Evolutionary conservation across 2,113 vertebrate species (phyloP).

Genomic region (Gobio gobio): DNA sequence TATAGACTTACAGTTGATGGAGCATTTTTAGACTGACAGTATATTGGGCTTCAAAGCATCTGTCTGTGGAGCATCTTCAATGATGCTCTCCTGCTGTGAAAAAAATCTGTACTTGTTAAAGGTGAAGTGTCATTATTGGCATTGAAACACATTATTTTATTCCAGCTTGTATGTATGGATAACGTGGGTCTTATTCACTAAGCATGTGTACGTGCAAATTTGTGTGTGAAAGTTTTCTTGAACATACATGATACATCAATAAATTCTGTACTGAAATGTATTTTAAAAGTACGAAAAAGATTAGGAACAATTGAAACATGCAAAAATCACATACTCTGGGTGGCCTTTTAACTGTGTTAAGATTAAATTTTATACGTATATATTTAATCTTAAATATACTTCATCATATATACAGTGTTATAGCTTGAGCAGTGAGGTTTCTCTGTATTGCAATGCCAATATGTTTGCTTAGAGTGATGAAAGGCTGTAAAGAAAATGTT

Average conservation of each 20-base stretch:
- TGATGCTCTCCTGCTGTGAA: constrained; percentile 1
- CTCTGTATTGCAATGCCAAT: not conserved
- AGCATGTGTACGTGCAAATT: not conserved
- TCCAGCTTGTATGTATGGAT: not conserved
- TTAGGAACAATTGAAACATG: not conserved
- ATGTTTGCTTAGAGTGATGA: not conserved
- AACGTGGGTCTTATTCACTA: not conserved
- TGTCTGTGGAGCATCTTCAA: not conserved
- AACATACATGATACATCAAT: not conserved
- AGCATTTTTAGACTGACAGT: not conserved
- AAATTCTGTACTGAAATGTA: not conserved
- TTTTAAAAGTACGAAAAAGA: not conserved
- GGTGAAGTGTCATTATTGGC: not conserved
- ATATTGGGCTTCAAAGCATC: not conserved
- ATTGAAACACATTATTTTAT: not conserved
- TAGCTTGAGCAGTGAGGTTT: not conserved
- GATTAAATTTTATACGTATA: too few species aligned
- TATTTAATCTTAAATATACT: not conserved
- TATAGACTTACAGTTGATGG: not conserved
- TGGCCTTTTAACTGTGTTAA: too few species aligned
- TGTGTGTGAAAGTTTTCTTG: not conserved
- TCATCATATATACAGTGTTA: not conserved
- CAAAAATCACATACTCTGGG: not conserved
- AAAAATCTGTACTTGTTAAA: not conserved
- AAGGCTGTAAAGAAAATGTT: not conserved